Conservation (phyloP, 2,888 invertebrate species). For the Luffia ferchaultella region DNA sequence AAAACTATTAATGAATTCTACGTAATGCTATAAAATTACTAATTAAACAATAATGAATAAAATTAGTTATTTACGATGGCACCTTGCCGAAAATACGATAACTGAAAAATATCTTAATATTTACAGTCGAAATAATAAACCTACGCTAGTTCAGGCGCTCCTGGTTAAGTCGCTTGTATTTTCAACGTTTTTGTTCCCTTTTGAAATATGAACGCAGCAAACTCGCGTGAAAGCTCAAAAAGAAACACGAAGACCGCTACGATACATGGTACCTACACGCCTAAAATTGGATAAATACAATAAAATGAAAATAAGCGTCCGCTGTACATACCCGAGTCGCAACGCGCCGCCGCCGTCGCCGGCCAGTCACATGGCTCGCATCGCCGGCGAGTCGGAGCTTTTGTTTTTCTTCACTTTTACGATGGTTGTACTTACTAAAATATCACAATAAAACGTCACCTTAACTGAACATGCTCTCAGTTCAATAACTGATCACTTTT, state of each 20-base stretch:
- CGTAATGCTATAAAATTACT: no score
- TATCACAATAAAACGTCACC: conserved; percentile 27
- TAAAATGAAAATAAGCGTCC: conserved; percentile 35
- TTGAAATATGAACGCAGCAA: no score
- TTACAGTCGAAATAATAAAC: no score
- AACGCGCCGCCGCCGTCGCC: background rate
- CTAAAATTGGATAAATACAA: conserved; percentile 36
- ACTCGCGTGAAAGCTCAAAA: background rate
- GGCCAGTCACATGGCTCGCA: conserved; percentile 52
- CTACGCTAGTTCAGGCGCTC: no score
- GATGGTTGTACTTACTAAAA: conserved; percentile 33
- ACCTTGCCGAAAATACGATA: no score
- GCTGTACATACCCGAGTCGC: background rate
- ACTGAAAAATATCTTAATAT: no score
- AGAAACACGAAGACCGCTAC: background rate
- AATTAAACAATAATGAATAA: no score
- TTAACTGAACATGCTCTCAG: background rate
- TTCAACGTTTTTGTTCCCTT: no score
- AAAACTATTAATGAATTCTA: no score
- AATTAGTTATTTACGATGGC: no score
- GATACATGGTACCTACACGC: conserved; percentile 3
- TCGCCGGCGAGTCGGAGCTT: conserved; percentile 46
- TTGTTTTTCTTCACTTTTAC: conserved; percentile 42
- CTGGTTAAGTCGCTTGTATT: no score
- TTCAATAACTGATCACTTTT: background rate